phyloP scores from a whole-genome alignment of 30 jellyfish, hydroid and myxozoan species.

The Sanderia malayensis region DNA sequence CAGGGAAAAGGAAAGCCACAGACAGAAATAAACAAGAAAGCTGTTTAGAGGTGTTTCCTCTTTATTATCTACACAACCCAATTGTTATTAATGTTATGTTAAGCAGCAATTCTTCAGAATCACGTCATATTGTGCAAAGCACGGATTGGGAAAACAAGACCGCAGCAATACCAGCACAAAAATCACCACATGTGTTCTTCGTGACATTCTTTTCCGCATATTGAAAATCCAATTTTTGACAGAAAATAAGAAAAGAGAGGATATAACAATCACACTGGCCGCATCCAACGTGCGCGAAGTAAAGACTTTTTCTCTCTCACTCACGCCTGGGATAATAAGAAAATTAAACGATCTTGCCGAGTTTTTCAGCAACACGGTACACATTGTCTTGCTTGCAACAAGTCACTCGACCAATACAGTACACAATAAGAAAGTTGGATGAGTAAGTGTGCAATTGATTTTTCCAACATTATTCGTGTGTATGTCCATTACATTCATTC shows the following conservation, averaged over 20 bases:
- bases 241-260: no score
- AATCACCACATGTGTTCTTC: constrained; percentile 8
- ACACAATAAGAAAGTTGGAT: no score
- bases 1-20: constrained; percentile 6
- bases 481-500: no score
- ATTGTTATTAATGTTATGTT: constrained; percentile 29
- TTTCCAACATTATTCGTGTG: no score
- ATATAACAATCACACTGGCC: constrained; percentile 3
- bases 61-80: neutral
- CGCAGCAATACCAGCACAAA: constrained; percentile 11
- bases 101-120: constrained; percentile 32
- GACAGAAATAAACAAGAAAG: constrained; percentile 10
- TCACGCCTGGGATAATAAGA: no score
- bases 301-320: no score
- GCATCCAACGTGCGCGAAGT: no score
- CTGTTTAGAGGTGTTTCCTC: constrained; percentile 6
- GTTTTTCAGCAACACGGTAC: no score
- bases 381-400: no score
- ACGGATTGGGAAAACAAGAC: constrained; percentile 32
- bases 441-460: no score
- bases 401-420: no score
- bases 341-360: no score
- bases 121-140: constrained; percentile 17
- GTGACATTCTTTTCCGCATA: neutral
- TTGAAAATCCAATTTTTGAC: neutral